Base-by-base conservation (phyloP, 2,888 invertebrate species). In the Cheilosia vulpina region DNA sequence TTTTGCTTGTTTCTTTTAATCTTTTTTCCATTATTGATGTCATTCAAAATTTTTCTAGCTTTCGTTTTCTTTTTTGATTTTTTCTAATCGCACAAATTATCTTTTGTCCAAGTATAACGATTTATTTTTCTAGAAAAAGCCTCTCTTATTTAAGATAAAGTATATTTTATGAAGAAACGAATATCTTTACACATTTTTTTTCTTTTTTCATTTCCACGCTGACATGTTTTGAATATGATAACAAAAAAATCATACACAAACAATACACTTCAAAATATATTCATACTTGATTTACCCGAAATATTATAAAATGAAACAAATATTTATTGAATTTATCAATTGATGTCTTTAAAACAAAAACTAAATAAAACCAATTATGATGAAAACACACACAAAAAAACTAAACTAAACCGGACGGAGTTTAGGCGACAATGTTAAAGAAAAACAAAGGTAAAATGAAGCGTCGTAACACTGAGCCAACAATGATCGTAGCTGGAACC, bases 401-500 rank as follows among this genome's bases (percentile, higher is more conserved):
- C 19, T 15, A 65, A 15, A 71, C 5, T 50, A 63, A 15, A 90
- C 89, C 90, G 91, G 90, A 90, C 90, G 90, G 89, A 94, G 52
- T 24, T 52, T 21, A 99, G 99, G 99, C 99, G 93, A 99, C 99
- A 93, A 99, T 99, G 99, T 95, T 99, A 94, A 99, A 99, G 96
- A 99, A 99, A 95, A 96, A 96, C 93, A 97, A 97, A 94, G 95
- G 95, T 91, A 99, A 99, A 95, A 98, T 98, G 95, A 98, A 98
- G 93, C 95, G 98, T 89, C 96, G 98, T 92, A 97, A 98, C 94
- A 97, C 97, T 89, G 97, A 97, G 94, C 96, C 96, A 89, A 94
- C 95, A 90, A 96, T 96, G 96, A 92, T 93, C 88, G 92, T 93
- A 93, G 93, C 90, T 62, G 91, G 90, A 80, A 89, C 92, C 85